A percentile compares a stretch with the other conserved stretches of the same genome.
These are phyloP conservation scores for Dolichallabes microphthalmus DNA, from an alignment of 2,113 vertebrate species.

Conservation along the genomic window DNA sequence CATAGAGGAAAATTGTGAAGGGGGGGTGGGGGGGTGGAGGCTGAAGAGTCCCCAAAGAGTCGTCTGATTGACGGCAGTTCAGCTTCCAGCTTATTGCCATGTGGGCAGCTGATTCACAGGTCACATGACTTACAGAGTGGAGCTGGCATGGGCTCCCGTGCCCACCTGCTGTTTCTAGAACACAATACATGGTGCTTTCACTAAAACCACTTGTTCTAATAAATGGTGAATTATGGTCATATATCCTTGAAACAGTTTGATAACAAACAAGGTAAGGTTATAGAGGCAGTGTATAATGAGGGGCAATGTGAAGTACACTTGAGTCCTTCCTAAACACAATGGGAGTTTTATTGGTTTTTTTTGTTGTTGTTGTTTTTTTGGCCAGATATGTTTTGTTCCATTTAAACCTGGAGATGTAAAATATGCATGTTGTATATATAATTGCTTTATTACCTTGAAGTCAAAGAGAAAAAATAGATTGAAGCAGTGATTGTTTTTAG, in stretches of 20 bases:
- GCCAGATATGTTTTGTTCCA: neutral
- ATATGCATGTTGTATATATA: too few species aligned
- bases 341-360: neutral
- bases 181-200: constrained; percentile 7
- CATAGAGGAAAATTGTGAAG: constrained; percentile 50
- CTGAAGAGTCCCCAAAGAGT: constrained; percentile 48
- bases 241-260: neutral
- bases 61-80: constrained; percentile 49
- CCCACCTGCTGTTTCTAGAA: constrained; percentile 34
- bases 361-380: too few species aligned
- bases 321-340: neutral
- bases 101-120: constrained; percentile 48
- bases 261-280: neutral
- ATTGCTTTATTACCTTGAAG: neutral
- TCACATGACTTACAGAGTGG: constrained; percentile 29
- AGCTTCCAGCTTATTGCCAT: constrained; percentile 47
- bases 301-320: neutral
- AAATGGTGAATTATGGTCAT: neutral
- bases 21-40: constrained; percentile 45
- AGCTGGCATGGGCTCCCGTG: constrained; percentile 29
- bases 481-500: neutral
- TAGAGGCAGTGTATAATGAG: neutral
- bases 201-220: constrained; percentile 14
- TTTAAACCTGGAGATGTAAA: too few species aligned
- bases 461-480: neutral